Evolutionary conservation across 2,888 invertebrate genomes (phyloP).

Genomic region (Diplazon laetatorius): DNA sequence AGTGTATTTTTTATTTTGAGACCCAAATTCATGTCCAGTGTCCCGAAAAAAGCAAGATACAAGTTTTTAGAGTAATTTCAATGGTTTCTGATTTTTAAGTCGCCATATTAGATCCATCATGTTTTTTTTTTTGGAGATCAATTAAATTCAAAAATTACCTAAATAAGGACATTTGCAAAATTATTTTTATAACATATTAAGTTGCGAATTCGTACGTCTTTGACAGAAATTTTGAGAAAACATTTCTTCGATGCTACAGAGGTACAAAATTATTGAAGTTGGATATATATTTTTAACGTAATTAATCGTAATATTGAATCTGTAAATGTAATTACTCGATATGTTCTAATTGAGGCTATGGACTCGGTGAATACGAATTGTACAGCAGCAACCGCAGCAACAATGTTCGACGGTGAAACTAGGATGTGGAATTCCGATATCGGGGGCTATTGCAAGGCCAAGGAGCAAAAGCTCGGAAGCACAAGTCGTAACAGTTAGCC

Average conservation of each 20-base stretch:
- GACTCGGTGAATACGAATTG: not conserved
- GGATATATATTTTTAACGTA: not conserved
- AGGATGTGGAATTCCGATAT: slow-evolving; percentile 11
- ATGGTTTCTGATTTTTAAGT: no score
- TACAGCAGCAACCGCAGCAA: not conserved
- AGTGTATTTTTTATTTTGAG: no score
- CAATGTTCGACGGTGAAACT: slow-evolving; percentile 1
- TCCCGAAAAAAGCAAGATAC: no score
- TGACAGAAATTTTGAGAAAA: not conserved
- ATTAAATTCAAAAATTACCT: no score
- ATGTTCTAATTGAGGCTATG: not conserved
- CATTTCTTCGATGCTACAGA: no score
- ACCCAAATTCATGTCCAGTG: no score
- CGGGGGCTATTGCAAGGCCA: not conserved
- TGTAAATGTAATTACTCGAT: not conserved
- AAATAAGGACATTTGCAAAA: no score
- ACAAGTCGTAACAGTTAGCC: not conserved
- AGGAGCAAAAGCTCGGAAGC: slow-evolving; percentile 2
- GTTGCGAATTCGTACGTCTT: no score
- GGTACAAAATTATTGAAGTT: not conserved
- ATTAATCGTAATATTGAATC: not conserved
- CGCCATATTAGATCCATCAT: no score
- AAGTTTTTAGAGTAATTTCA: no score
- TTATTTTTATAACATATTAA: not conserved
- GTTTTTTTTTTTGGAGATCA: no score